Percentiles rank a stretch among this genome's conserved stretches.
These are phyloP conservation scores for Lophotriccus pileatus DNA, from an alignment of 2,797 vertebrate species.

Conservation along the genomic window DNA sequence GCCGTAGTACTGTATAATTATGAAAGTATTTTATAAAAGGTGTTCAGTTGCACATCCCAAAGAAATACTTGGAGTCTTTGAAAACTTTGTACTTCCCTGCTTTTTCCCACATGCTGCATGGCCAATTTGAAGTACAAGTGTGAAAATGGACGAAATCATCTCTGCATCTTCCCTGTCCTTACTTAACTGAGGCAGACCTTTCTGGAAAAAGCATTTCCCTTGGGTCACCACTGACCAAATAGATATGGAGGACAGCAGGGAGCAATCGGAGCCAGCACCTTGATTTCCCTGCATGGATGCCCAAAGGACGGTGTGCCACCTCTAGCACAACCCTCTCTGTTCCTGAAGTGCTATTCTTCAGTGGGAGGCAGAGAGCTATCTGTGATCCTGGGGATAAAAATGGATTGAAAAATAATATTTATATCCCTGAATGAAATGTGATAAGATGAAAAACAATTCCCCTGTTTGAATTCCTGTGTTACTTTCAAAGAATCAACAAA, in stretches of 20 bases:
- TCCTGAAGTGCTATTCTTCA: neutral
- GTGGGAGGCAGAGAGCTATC: neutral
- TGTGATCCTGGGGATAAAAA: neutral
- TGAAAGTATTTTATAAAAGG: neutral
- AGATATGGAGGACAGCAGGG: neutral
- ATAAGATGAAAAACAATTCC: neutral
- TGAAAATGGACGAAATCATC: neutral
- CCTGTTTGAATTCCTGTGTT: neutral
- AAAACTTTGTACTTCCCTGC: neutral
- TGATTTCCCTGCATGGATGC: rapidly evolving
- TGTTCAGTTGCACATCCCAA: neutral
- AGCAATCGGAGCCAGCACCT: rapidly evolving
- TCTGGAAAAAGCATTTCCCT: neutral
- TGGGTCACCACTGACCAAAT: neutral
- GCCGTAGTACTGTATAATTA: neutral
- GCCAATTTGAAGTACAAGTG: neutral
- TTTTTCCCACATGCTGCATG: neutral
- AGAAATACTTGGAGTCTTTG: neutral
- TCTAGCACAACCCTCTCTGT: neutral
- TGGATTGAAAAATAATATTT: neutral
- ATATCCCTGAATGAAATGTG: neutral
- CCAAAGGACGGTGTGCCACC: rapidly evolving
- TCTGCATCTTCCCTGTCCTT: neutral
- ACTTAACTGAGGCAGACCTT: neutral
- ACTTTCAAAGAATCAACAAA: neutral